These are phyloP conservation scores for Oscheius sp. DNA, from an alignment of 2,888 invertebrate genomes.

Conservation along the genomic window DNA sequence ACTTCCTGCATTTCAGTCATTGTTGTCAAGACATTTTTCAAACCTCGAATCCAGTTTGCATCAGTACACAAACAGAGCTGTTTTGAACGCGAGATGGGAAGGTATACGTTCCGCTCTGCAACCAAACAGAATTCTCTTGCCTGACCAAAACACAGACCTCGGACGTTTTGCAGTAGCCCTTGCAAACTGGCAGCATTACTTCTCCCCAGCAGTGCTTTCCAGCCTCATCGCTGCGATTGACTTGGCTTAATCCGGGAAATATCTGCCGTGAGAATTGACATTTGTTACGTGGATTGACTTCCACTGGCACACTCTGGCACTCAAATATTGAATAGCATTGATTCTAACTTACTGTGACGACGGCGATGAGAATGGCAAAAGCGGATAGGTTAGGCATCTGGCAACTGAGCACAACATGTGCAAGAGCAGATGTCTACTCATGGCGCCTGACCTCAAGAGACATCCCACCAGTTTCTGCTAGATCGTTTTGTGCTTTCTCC, in stretches of 20 bases:
- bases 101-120: constrained; percentile 52
- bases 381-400: constrained; percentile 5
- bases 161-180: constrained; percentile 56
- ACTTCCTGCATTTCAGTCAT: constrained; percentile 37
- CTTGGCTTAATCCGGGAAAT: constrained; percentile 47
- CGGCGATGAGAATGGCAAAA: constrained; percentile 2
- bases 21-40: neutral
- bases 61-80: constrained; percentile 51
- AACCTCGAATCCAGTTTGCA: constrained; percentile 44
- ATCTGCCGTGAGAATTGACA: constrained; percentile 46
- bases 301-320: constrained; percentile 18
- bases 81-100: constrained; percentile 51
- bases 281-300: constrained; percentile 35
- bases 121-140: constrained; percentile 6
- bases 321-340: neutral
- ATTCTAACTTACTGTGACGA: constrained; percentile 1
- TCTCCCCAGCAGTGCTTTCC: constrained; percentile 48
- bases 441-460: constrained; percentile 2
- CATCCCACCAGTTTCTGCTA: neutral
- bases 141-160: constrained; percentile 41
- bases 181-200: constrained; percentile 51
- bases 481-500: neutral
- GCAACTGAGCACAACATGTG: neutral
- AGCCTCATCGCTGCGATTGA: constrained; percentile 30
- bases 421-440: constrained; percentile 9